Base-by-base conservation (phyloP, 2,888 invertebrate species). In the Macropis europaea region DNA sequence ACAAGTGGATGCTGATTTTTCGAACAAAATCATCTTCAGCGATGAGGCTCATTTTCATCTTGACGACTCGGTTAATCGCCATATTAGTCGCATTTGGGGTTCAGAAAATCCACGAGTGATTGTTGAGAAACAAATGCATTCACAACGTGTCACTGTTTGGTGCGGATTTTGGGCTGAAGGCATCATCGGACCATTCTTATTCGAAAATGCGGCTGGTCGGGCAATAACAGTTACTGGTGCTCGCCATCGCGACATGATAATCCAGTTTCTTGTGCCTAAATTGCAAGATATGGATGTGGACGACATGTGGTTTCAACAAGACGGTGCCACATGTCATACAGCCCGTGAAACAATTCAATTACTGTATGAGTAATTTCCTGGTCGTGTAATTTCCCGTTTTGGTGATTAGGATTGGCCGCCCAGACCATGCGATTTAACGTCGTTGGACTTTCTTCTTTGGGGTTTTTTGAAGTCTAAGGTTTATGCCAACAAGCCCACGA, bases 131-230 rank as follows among this genome's bases (percentile, higher is more conserved):
- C 76, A 76, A 77, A 78, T 67, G 42, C 61, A 32, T 61, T 52
- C 52, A 66, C 72, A 83, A 83, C 81, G 79, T 79, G 73, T 83
- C 40, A 88, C 86, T n/a, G 52, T 53, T 53, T 73, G 88, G 84
- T 83, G 88, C 77, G 86, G 83, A 67, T 86, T 89, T 71, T 87
- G 83, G 82, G 73, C 79, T 79, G 84, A 82, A 60, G 86, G 85
- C 71, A 79, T 88, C 63, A 87, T 89, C 71, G 86, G 86, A 40
- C 87, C 86, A 40, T 86, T 82, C 52, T 85, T 88, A 60, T 84
- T 82, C 50, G 77, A 87, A 86, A 81, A 88, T 64, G 75, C 71
- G 57, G 69, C 54, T 60, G 72, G 74, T n/a, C n/a, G n/a, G n/a
- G n/a, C n/a, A n/a, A n/a, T n/a, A n/a, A 82, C 71, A 59, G 74